These are phyloP conservation scores for Cepphus grylle DNA, from an alignment of 2,113 vertebrate genomes.

Conservation along the genomic window DNA sequence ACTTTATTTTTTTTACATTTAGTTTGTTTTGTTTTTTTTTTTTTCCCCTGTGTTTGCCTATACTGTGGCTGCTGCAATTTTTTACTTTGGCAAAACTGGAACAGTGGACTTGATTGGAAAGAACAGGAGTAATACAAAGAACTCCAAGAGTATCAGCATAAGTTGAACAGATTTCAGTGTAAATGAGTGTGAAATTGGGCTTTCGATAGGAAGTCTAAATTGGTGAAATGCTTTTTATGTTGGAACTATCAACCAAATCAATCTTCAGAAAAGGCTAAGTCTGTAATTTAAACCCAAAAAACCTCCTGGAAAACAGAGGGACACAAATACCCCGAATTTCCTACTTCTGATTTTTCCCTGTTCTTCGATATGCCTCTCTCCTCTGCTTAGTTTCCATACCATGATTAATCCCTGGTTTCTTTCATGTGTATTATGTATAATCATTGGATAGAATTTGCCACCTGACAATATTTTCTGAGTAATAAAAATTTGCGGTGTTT, in stretches of 20 bases:
- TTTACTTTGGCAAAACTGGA: constrained; percentile 11
- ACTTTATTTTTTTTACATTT: constrained; percentile 24
- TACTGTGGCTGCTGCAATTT: not conserved
- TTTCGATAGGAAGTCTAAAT: constrained; percentile 14
- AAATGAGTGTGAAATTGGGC: constrained; percentile 32
- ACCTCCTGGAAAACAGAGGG: not conserved
- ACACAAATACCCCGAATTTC: not conserved
- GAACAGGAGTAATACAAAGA: not conserved
- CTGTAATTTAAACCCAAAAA: not conserved
- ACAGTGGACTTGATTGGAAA: not conserved
- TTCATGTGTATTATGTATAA: not conserved
- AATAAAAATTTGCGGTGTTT: not conserved
- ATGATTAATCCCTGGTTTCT: not conserved
- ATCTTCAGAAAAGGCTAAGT: not conserved
- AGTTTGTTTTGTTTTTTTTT: not conserved
- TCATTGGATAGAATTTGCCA: not conserved
- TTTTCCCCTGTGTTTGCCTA: not conserved
- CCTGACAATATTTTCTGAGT: not conserved
- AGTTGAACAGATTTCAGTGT: constrained; percentile 20
- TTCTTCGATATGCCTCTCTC: not conserved
- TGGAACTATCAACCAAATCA: not conserved
- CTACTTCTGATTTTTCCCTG: not conserved
- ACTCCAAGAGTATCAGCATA: not conserved
- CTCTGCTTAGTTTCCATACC: not conserved
- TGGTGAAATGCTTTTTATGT: not conserved